phyloP scores from a whole-genome alignment of 1,140 invertebrate species.

The Choristoneura fumiferana region DNA sequence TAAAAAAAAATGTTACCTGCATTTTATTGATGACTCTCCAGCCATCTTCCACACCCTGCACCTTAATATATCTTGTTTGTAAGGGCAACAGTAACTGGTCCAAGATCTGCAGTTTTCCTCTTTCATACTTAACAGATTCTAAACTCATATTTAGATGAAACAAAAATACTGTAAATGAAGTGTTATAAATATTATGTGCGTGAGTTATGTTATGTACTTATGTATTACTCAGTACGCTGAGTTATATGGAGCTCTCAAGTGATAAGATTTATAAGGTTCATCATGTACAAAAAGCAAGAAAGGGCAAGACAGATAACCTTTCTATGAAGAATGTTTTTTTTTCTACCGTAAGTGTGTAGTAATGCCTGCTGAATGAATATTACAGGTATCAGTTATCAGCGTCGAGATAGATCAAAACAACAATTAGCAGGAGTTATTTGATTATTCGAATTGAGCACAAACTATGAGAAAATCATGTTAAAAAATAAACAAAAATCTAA shows the following conservation, averaged over 20 bases:
- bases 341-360: background rate
- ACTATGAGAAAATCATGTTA: too few relatives aligned
- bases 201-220: too few relatives aligned
- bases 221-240: background rate
- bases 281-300: background rate
- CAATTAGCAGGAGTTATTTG: too few relatives aligned
- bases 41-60: constrained; percentile 93
- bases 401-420: too few relatives aligned
- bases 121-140: constrained; percentile 90
- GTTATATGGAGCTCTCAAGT: background rate
- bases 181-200: too few relatives aligned
- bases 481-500: too few relatives aligned
- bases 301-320: constrained; percentile 10
- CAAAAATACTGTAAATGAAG: background rate
- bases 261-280: background rate
- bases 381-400: too few relatives aligned
- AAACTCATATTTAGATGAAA: constrained; percentile 80
- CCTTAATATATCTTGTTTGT: constrained; percentile 87
- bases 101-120: constrained; percentile 88
- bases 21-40: constrained; percentile 97
- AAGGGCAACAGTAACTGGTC: constrained; percentile 94
- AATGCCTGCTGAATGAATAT: too few relatives aligned
- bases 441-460: too few relatives aligned
- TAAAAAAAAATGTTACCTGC: constrained; percentile 85
- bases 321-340: background rate